phyloP scores from a whole-genome alignment of 2,113 vertebrate species.

The Grammomys surdaster region DNA sequence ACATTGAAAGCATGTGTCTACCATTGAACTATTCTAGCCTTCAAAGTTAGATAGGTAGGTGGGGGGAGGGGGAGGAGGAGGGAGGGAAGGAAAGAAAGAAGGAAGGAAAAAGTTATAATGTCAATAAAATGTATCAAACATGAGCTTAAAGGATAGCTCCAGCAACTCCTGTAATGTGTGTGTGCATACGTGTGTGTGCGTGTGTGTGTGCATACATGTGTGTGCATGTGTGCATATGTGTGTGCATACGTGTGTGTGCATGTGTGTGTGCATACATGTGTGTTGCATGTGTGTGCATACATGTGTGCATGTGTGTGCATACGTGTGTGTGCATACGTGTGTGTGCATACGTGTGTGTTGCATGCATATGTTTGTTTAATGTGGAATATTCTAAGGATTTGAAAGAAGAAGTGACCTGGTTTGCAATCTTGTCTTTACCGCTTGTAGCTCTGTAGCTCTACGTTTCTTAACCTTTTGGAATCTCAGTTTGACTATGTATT shows the following conservation, averaged over 20 bases:
- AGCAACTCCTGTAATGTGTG: background rate
- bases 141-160: background rate
- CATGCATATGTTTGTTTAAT: background rate
- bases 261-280: no score
- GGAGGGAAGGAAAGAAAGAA: background rate
- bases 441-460: background rate
- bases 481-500: background rate
- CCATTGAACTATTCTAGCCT: background rate
- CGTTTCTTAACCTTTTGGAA: conserved; percentile 15
- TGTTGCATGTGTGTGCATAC: no score
- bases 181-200: background rate
- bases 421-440: background rate
- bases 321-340: background rate
- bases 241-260: no score
- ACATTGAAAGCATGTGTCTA: background rate
- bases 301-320: background rate
- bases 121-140: background rate
- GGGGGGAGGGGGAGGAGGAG: background rate
- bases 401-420: background rate
- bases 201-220: no score
- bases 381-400: background rate
- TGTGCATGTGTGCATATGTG: no score
- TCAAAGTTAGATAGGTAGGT: background rate
- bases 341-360: background rate
- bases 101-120: background rate